Evolutionary conservation across 2,888 invertebrate species (phyloP).

Genomic region (Orchestes rusci): DNA sequence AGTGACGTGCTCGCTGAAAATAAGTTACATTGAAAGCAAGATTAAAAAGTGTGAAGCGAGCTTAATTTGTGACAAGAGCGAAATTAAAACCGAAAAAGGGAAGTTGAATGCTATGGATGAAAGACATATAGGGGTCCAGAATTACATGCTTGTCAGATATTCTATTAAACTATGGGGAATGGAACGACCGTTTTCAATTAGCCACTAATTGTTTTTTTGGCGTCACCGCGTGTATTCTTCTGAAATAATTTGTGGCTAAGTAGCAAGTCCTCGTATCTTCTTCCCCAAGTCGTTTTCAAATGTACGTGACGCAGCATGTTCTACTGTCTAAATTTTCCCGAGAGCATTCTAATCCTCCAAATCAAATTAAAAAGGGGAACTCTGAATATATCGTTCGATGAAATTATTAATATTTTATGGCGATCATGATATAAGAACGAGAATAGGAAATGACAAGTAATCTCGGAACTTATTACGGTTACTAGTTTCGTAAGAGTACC

Average conservation of each 20-base stretch:
- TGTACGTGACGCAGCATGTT: constrained; percentile 15
- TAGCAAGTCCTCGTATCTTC: neutral
- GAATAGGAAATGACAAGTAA: constrained; percentile 5
- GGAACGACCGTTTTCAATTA: constrained; percentile 4
- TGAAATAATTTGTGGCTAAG: neutral
- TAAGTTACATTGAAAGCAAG: constrained; percentile 12
- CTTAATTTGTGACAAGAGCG: constrained; percentile 21
- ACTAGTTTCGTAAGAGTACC: constrained; percentile 8
- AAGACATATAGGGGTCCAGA: constrained; percentile 15
- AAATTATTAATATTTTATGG: constrained; percentile 21
- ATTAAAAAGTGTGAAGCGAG: constrained; percentile 24
- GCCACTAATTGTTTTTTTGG: constrained; percentile 1
- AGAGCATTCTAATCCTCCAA: constrained; percentile 13
- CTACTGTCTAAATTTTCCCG: constrained; percentile 12
- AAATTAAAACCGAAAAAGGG: constrained; percentile 12
- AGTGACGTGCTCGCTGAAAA: constrained; percentile 16
- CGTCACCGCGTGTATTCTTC: constrained; percentile 2
- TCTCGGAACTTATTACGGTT: constrained; percentile 9
- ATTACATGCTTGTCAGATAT: constrained; percentile 16
- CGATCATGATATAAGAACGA: constrained; percentile 15
- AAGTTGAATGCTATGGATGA: constrained; percentile 6
- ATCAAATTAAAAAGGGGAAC: constrained; percentile 19
- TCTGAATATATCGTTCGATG: constrained; percentile 17
- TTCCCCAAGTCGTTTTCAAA: neutral
- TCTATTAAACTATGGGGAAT: constrained; percentile 15